phyloP scores from a whole-genome alignment of 2,113 vertebrate species.

The Hippotragus niger region DNA sequence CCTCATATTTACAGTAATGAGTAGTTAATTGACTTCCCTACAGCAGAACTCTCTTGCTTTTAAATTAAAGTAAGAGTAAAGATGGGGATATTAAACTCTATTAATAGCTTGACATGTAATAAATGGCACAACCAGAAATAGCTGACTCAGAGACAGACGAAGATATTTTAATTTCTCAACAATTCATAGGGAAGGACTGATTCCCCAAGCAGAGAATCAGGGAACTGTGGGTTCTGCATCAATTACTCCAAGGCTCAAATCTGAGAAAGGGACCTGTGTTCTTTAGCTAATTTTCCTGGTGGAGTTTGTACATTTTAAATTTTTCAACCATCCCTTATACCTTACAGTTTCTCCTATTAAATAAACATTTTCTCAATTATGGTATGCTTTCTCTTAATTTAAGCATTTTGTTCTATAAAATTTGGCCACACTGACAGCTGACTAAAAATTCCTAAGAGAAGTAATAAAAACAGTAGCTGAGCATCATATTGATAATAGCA shows the following conservation, averaged over 20 bases:
- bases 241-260: neutral
- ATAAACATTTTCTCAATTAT: neutral
- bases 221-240: neutral
- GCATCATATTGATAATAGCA: neutral
- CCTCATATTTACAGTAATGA: slow-evolving; percentile 72
- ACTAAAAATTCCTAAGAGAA: neutral
- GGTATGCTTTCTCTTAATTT: neutral
- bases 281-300: neutral
- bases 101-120: slow-evolving; percentile 79
- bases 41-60: slow-evolving; percentile 77
- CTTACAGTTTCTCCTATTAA: neutral
- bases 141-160: slow-evolving; percentile 77
- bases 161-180: slow-evolving; percentile 75
- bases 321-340: neutral
- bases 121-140: slow-evolving; percentile 78
- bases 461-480: neutral
- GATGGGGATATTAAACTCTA: slow-evolving; percentile 78
- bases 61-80: slow-evolving; percentile 79
- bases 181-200: slow-evolving; percentile 62
- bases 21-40: slow-evolving; percentile 77
- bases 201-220: slow-evolving; percentile 41
- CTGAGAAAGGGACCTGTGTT: neutral
- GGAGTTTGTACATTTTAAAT: neutral
- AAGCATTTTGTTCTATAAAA: neutral
- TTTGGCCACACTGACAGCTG: neutral